Base-by-base conservation (phyloP, 2,888 invertebrate genomes). In the Dolichopus griseipennis region DNA sequence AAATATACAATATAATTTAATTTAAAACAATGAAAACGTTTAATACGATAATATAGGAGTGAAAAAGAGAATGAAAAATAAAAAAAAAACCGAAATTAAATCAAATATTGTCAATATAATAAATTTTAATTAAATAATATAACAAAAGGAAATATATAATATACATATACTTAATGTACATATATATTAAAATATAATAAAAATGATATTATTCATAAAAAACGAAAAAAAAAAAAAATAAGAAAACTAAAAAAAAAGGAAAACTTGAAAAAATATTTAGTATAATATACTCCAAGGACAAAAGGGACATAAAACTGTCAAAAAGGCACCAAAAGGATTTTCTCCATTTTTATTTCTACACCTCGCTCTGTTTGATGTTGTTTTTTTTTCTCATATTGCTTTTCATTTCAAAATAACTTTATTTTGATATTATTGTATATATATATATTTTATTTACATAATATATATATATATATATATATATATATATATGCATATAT, bases 291-390 rank as follows among this genome's bases (percentile, higher is more conserved):
- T 52, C 52, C 52, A 52, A 52, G 52, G 52, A 52, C 52, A 52
- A 52, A 52, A 52, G 18, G 52, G 52, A 52, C 18, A 52, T 52
- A 52, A 52, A 52, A 52, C 52, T 52, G 52, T 52, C 52, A 52
- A 52, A 52, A 52, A 52, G 52, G 52, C 52, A 52, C 52, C 52
- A 52, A 52, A 52, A 7, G 6, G 18, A 52, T 52, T 52, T 52
- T 15, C 8, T 41, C n/a, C 6, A 43, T 15, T 34, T 34, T 34
- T 34, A 5, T 7, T 34, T 7, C 34, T n/a, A n/a, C 5, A 5
- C 27, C 27, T 5, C 27, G 27, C 15, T 41, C 41, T 41, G 41
- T 41, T 41, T 41, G 41, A 41, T 12, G 3, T 41, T 41, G 9
- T 15, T 41, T 41, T 15, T 41, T 41, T 41, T 15, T 41, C 8